Percentiles rank a stretch among this genome's conserved stretches.
These are phyloP conservation scores for Oreochromis mossambicus DNA, from an alignment of 2,797 vertebrate species.

Conservation along the genomic window DNA sequence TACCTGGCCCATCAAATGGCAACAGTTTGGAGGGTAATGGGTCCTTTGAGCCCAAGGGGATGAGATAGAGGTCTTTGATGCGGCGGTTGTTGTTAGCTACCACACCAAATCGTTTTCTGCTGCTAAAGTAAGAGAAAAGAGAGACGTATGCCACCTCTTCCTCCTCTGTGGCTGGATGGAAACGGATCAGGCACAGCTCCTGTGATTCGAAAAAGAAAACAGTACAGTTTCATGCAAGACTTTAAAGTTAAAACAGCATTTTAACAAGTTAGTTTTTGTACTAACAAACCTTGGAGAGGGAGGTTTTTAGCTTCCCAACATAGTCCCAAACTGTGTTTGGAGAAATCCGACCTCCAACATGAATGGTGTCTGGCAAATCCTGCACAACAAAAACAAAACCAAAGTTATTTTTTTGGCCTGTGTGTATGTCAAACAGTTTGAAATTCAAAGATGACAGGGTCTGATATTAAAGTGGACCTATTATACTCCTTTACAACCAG, in stretches of 20 bases:
- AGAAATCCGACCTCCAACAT: conserved; percentile 92
- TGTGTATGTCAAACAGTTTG: not conserved
- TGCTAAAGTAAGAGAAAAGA: conserved; percentile 99
- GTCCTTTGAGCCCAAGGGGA: conserved; percentile 93
- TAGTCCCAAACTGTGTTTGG: conserved; percentile 98
- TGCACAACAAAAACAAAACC: conserved; percentile 59
- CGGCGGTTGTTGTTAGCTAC: conserved; percentile 96
- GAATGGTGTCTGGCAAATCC: conserved; percentile 98
- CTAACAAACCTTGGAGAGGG: conserved; percentile 89
- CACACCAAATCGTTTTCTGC: conserved; percentile 93
- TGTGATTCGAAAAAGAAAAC: conserved; percentile 45
- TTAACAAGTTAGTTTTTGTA: not conserved
- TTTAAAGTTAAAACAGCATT: not conserved
- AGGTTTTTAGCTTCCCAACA: conserved; percentile 96
- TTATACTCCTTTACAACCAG: not conserved
- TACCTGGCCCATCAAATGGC: conserved; percentile 99
- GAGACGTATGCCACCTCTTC: conserved; percentile 98
- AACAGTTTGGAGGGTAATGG: conserved; percentile 95
- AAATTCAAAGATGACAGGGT: not conserved
- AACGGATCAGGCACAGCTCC: conserved; percentile 97
- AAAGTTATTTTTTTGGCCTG: not conserved
- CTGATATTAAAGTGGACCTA: not conserved
- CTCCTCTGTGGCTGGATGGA: conserved; percentile 97
- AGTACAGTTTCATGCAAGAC: not conserved
- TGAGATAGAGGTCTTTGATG: conserved; percentile 99